Percentiles rank a stretch among this genome's conserved stretches.
Evolutionary conservation across 2,113 vertebrate species (phyloP).

Genomic region (Muscicapa adusta): DNA sequence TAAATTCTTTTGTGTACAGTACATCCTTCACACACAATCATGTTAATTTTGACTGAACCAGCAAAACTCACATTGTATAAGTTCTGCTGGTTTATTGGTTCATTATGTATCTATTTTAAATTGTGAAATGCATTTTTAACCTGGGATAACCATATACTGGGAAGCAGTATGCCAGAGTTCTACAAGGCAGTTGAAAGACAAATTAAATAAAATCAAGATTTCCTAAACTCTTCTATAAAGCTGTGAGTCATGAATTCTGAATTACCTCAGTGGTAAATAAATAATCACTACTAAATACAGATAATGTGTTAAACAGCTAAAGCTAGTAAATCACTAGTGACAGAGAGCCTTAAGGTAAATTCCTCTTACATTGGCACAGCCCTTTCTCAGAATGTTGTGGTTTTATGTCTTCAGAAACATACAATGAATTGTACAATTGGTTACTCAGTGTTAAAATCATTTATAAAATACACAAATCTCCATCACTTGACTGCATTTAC

Average conservation of each 20-base stretch:
- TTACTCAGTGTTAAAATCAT: constrained; percentile 68
- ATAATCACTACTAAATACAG: constrained; percentile 74
- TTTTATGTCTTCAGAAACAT: constrained; percentile 67
- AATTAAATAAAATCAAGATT: constrained; percentile 66
- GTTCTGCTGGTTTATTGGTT: background rate
- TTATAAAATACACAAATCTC: constrained; percentile 66
- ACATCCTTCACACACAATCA: background rate
- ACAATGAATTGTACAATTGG: constrained; percentile 64
- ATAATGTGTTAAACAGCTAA: constrained; percentile 76
- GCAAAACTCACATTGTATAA: background rate
- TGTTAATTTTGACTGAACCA: background rate
- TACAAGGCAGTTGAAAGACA: constrained; percentile 58
- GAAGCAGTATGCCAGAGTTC: constrained; percentile 61
- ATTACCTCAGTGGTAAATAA: constrained; percentile 75
- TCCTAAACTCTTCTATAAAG: constrained; percentile 61
- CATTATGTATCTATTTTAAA: background rate
- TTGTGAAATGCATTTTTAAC: constrained; percentile 27
- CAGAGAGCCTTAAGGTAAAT: constrained; percentile 72
- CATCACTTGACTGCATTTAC: constrained; percentile 66
- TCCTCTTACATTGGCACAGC: constrained; percentile 64
- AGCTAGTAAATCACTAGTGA: constrained; percentile 74
- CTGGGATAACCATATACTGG: background rate
- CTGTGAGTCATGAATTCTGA: constrained; percentile 66
- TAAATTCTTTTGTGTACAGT: background rate
- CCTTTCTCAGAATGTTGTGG: constrained; percentile 61